Percentiles rank a stretch among this genome's conserved stretches.
These are phyloP conservation scores for Pelecanoides urinatrix DNA, from an alignment of 2,113 vertebrate genomes.

Conservation along the genomic window DNA sequence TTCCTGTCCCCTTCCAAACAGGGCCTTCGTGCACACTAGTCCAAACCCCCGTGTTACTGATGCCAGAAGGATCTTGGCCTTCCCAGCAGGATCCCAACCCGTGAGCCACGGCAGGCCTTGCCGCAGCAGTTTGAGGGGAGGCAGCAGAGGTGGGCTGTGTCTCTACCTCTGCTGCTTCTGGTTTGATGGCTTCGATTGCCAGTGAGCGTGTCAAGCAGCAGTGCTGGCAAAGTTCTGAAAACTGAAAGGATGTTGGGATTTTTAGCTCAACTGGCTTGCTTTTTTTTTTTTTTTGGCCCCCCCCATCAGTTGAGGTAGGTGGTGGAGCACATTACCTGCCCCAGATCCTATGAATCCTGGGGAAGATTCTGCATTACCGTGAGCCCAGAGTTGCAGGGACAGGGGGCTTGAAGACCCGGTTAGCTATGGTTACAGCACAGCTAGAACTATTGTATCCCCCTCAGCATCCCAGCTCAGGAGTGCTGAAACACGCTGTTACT, in stretches of 20 bases:
- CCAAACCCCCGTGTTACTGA: not conserved
- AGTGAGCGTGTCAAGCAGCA: not conserved
- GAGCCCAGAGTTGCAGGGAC: not conserved
- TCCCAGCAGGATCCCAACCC: not conserved
- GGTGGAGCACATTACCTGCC: not conserved
- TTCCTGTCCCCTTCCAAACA: not conserved
- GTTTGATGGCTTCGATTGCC: not conserved
- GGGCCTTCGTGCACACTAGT: rapidly evolving
- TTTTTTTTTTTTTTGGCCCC: not conserved
- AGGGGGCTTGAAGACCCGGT: not conserved
- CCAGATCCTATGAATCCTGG: not conserved
- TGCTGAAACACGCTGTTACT: not conserved
- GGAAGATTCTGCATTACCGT: rapidly evolving
- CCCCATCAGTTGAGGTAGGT: not conserved
- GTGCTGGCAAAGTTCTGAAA: not conserved
- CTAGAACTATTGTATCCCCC: not conserved
- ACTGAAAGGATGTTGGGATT: not conserved
- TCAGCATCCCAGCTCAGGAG: not conserved
- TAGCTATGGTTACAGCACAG: not conserved
- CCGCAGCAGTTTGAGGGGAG: rapidly evolving
- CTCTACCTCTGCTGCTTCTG: not conserved
- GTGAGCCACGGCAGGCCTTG: not conserved
- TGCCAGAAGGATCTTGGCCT: not conserved
- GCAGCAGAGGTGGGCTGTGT: not conserved
- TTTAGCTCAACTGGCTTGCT: not conserved